These are phyloP conservation scores for Nemopilema nomurai DNA, from an alignment of 30 jellyfish, hydroid and myxozoan species.

Conservation along the genomic window DNA sequence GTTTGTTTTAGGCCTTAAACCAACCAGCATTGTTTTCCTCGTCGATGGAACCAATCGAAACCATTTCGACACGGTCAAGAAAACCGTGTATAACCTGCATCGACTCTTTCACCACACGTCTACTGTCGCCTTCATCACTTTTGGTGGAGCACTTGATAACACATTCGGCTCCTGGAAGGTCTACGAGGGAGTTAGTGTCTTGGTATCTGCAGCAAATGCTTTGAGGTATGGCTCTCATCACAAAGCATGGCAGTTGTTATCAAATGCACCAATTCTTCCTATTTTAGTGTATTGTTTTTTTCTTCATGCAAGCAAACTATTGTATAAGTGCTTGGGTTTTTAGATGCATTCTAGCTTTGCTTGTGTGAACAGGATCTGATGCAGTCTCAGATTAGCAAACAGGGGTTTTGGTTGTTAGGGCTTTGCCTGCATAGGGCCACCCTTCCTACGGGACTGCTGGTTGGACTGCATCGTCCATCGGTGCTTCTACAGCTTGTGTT, in stretches of 20 bases:
- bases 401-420: too few relatives aligned
- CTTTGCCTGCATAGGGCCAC: too few relatives aligned
- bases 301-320: too few relatives aligned
- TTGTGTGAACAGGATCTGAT: too few relatives aligned
- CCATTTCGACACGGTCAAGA: constrained; percentile 87
- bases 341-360: too few relatives aligned
- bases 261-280: too few relatives aligned
- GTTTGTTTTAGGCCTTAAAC: constrained; percentile 64
- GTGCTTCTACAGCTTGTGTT: too few relatives aligned
- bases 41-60: constrained; percentile 90
- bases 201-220: constrained; percentile 31
- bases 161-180: constrained; percentile 65
- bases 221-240: constrained; percentile 10
- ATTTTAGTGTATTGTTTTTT: too few relatives aligned
- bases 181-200: constrained; percentile 49
- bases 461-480: too few relatives aligned
- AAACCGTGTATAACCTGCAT: constrained; percentile 72
- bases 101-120: constrained; percentile 73
- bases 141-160: constrained; percentile 83
- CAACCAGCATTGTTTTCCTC: constrained; percentile 82
- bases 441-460: too few relatives aligned
- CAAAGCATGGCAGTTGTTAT: neutral
- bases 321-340: too few relatives aligned
- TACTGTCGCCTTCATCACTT: constrained; percentile 77
- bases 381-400: too few relatives aligned